These are phyloP conservation scores for Epiblema foenella DNA, from an alignment of 2,888 invertebrate genomes.

Conservation along the genomic window DNA sequence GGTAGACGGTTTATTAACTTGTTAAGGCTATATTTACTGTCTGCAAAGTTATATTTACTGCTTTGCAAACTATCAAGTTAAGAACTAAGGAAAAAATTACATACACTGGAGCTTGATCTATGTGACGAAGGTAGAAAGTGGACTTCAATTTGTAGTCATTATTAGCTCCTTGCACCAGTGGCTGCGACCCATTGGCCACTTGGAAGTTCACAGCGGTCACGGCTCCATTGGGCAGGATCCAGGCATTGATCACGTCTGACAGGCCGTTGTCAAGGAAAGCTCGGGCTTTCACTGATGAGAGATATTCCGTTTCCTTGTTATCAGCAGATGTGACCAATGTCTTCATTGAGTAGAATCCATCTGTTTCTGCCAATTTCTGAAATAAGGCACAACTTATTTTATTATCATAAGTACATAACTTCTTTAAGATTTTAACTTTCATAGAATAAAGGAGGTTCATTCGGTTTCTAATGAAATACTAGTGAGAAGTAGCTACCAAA, in stretches of 20 bases:
- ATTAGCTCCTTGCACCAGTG: constrained; percentile 47
- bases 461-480: too few relatives aligned
- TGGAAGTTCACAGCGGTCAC: constrained; percentile 89
- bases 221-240: constrained; percentile 91
- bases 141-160: constrained; percentile 86
- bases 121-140: constrained; percentile 90
- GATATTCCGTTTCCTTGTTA: constrained; percentile 87
- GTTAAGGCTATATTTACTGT: too few relatives aligned
- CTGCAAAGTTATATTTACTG: too few relatives aligned
- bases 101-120: constrained; percentile 91
- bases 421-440: too few relatives aligned
- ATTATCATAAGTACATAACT: not conserved
- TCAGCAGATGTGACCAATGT: constrained; percentile 88
- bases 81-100: constrained; percentile 48
- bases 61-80: not conserved
- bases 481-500: not conserved
- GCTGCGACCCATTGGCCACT: constrained; percentile 67
- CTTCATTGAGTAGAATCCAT: constrained; percentile 90
- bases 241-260: constrained; percentile 91
- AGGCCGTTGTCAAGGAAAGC: constrained; percentile 90
- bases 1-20: too few relatives aligned
- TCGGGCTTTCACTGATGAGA: constrained; percentile 92
- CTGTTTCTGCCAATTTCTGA: constrained; percentile 86
- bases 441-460: too few relatives aligned
- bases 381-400: constrained; percentile 50